Conservation (phyloP, 2,113 vertebrate genomes). For the Stomatorhinus ivindoensis region DNA sequence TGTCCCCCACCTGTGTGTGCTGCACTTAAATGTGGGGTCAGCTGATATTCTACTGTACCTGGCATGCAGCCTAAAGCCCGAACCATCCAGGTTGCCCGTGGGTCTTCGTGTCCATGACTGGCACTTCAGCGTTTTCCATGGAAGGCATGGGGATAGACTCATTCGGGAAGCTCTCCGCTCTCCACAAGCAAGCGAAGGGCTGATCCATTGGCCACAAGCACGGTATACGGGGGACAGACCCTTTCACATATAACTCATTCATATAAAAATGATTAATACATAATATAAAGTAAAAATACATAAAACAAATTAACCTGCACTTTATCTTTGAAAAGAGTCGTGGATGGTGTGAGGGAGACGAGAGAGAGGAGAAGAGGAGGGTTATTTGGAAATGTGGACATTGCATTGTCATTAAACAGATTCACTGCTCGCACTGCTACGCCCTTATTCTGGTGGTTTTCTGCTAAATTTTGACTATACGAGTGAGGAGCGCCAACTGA, state of each 20-base stretch:
- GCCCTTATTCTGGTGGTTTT: slow-evolving; percentile 50
- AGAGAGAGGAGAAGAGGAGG: too few relatives aligned
- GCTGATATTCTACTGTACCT: not conserved
- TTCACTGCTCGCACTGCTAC: too few relatives aligned
- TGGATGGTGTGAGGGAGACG: too few relatives aligned
- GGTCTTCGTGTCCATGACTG: not conserved
- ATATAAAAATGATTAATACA: slow-evolving; percentile 69
- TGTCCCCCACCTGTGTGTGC: not conserved
- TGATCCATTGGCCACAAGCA: slow-evolving; percentile 55
- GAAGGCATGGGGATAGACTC: slow-evolving; percentile 19
- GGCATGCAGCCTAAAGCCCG: not conserved
- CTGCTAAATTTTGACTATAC: too few relatives aligned
- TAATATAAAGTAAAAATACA: too few relatives aligned
- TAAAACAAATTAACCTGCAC: too few relatives aligned
- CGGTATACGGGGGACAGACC: slow-evolving; percentile 53
- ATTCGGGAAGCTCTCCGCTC: slow-evolving; percentile 61
- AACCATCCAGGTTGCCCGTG: not conserved
- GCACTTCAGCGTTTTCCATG: not conserved
- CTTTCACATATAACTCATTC: slow-evolving; percentile 48
- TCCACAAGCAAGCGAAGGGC: slow-evolving; percentile 60
- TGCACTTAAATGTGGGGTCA: not conserved
- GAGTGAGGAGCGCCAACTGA: too few relatives aligned
- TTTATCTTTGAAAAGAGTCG: too few relatives aligned
- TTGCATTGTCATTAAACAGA: too few relatives aligned
- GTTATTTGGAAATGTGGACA: too few relatives aligned